phyloP scores from a whole-genome alignment of 2,888 invertebrate genomes.

The Busseola fusca region DNA sequence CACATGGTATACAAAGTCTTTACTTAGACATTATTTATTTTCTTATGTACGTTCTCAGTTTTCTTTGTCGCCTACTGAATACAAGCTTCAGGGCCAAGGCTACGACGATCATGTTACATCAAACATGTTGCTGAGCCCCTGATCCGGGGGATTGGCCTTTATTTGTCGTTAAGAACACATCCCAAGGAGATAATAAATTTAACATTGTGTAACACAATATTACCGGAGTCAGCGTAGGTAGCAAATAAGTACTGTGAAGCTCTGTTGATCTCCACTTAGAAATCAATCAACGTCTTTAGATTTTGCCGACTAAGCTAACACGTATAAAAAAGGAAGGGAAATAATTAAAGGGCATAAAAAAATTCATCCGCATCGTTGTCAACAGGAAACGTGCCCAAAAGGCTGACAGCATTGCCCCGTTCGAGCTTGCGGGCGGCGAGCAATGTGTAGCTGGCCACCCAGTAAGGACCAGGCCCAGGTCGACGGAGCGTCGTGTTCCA shows the following conservation, averaged over 20 bases:
- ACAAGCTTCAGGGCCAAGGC: not conserved
- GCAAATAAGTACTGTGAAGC: not conserved
- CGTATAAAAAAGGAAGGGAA: no score
- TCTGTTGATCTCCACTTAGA: no score
- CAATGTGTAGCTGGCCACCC: no score
- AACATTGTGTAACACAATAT: slow-evolving; percentile 19
- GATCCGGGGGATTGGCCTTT: not conserved
- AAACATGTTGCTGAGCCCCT: slow-evolving; percentile 1
- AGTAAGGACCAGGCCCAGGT: no score
- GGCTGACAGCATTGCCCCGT: no score
- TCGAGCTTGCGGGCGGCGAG: no score
- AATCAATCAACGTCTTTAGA: no score
- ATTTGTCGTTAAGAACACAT: not conserved
- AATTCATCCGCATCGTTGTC: no score
- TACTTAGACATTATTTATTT: not conserved
- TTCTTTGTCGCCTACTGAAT: not conserved
- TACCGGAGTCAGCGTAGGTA: not conserved
- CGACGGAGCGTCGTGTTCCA: no score
- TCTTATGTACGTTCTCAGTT: not conserved
- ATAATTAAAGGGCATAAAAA: no score
- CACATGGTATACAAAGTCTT: not conserved
- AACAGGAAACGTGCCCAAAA: no score
- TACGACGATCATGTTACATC: slow-evolving; percentile 14
- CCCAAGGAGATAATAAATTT: slow-evolving; percentile 20
- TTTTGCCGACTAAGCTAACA: no score